phyloP scores from a whole-genome alignment of 2,888 invertebrate genomes.

The Dolomedes plantarius region DNA sequence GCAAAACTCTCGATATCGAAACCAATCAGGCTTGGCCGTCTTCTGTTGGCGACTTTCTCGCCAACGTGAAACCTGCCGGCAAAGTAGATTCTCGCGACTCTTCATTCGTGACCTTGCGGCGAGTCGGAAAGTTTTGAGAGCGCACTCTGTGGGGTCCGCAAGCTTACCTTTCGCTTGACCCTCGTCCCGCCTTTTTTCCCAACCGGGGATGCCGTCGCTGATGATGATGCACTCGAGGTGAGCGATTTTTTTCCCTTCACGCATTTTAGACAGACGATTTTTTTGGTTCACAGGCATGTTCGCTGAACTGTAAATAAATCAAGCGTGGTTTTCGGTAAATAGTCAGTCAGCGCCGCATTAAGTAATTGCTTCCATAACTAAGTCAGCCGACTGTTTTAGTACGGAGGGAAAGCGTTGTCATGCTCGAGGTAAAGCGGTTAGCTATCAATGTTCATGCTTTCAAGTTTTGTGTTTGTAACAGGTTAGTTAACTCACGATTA shows the following conservation, averaged over 20 bases:
- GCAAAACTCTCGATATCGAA: neutral
- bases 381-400: too few relatives aligned
- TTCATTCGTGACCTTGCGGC: constrained; percentile 10
- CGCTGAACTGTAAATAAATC: too few relatives aligned
- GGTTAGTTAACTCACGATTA: too few relatives aligned
- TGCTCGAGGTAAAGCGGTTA: too few relatives aligned
- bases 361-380: too few relatives aligned
- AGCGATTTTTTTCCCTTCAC: neutral
- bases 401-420: too few relatives aligned
- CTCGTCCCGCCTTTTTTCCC: neutral
- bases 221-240: neutral
- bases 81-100: neutral
- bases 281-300: too few relatives aligned
- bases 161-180: constrained; percentile 1
- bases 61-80: neutral
- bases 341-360: too few relatives aligned
- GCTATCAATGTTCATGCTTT: too few relatives aligned
- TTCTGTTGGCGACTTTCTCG: neutral
- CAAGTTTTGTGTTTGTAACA: too few relatives aligned
- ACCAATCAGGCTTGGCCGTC: neutral
- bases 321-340: too few relatives aligned
- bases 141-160: neutral
- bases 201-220: constrained; percentile 1
- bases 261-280: too few relatives aligned
- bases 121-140: constrained; percentile 3